Conservation (phyloP, 2,113 vertebrate species). For the Phoxinus phoxinus region DNA sequence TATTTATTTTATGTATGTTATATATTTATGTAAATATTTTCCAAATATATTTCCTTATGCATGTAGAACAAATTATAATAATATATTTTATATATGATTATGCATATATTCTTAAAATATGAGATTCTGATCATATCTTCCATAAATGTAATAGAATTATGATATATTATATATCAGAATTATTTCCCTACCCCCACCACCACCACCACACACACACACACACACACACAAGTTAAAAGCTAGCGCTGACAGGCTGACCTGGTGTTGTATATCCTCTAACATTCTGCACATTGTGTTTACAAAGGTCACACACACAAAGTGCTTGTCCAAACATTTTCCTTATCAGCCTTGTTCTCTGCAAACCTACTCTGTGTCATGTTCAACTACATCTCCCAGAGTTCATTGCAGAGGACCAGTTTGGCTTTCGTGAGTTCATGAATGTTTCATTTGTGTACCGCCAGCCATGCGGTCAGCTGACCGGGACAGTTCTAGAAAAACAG, state of each 20-base stretch:
- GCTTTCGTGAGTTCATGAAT: slow-evolving; percentile 14
- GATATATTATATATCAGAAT: no score
- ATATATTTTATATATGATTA: no score
- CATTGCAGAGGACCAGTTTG: not conserved
- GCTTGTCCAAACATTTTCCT: slow-evolving; percentile 35
- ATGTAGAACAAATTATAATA: no score
- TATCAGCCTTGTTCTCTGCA: not conserved
- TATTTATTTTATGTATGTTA: no score
- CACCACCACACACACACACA: not conserved
- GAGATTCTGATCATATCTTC: not conserved
- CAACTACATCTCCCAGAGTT: slow-evolving; percentile 41
- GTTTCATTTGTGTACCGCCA: slow-evolving; percentile 34
- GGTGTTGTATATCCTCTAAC: slow-evolving; percentile 61
- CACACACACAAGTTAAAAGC: slow-evolving; percentile 34
- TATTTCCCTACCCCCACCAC: no score
- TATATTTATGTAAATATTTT: no score
- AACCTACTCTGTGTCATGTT: not conserved
- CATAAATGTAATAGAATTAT: not conserved
- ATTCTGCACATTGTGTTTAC: slow-evolving; percentile 27
- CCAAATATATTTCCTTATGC: no score
- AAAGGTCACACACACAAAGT: slow-evolving; percentile 44
- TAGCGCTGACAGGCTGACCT: slow-evolving; percentile 58
- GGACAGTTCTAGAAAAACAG: slow-evolving; percentile 12
- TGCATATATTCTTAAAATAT: no score
- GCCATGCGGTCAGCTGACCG: not conserved